phyloP scores from a whole-genome alignment of 2,797 vertebrate species.

The Sphenodon punctatus region DNA sequence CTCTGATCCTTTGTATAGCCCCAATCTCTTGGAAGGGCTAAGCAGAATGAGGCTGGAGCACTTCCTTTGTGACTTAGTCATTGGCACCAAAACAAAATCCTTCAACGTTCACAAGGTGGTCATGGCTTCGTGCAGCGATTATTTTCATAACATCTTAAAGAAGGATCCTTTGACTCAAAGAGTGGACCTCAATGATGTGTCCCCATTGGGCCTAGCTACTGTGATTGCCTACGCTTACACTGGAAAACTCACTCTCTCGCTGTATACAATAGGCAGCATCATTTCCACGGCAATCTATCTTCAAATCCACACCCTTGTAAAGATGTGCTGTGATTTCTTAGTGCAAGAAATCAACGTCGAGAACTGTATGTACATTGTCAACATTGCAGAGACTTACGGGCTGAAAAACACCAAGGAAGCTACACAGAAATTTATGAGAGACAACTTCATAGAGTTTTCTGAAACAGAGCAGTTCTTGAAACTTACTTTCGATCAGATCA shows the following conservation, averaged over 20 bases:
- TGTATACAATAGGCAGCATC: conserved; percentile 96
- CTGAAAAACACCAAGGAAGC: conserved; percentile 91
- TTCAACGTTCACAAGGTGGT: conserved; percentile 95
- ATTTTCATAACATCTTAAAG: conserved; percentile 91
- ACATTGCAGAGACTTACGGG: conserved; percentile 94
- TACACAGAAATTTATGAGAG: conserved; percentile 94
- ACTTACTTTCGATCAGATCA: conserved; percentile 97
- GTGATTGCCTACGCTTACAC: conserved; percentile 96
- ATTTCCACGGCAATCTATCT: conserved; percentile 93
- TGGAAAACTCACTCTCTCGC: conserved; percentile 93
- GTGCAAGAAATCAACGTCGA: conserved; percentile 94
- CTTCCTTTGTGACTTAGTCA: conserved; percentile 95
- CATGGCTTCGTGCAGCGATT: conserved; percentile 96
- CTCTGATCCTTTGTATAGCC: conserved; percentile 88
- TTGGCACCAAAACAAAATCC: conserved; percentile 94
- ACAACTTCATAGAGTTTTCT: conserved; percentile 98
- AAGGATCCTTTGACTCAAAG: conserved; percentile 89
- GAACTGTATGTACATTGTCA: conserved; percentile 97
- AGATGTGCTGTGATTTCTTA: conserved; percentile 99
- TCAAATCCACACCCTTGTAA: conserved; percentile 92
- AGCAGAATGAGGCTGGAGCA: conserved; percentile 93
- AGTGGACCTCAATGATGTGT: conserved; percentile 93
- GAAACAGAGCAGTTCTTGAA: conserved; percentile 99
- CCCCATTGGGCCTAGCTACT: conserved; percentile 91
- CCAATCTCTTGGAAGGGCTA: conserved; percentile 93